These are phyloP conservation scores for Bos taurus DNA, from an alignment of 2,113 vertebrate species.

Conservation along the genomic window ARS-UCD2.0 NC_037350.1:47718501-47719000, in stretches of 20 bases:
- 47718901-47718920: neutral
- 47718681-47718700: neutral
- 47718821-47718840: neutral
- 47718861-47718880: neutral
- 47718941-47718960: too few relatives aligned
- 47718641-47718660: neutral
- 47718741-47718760: neutral
- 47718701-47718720: neutral
- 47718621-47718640: neutral
- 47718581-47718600: neutral
- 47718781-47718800: neutral
- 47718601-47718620: neutral
- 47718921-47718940: accelerated
- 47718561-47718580: neutral
- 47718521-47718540: neutral
- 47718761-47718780: neutral
- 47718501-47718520: neutral
- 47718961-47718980: neutral
- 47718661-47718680: neutral
- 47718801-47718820: neutral
- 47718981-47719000: neutral
- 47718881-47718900: neutral
- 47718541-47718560: neutral
- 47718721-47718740: neutral
- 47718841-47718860: neutral